Percentiles rank a stretch among this genome's conserved stretches.
These are phyloP conservation scores for Chironomus tepperi DNA, from an alignment of 1,140 invertebrate species.

Conservation along the genomic window DNA sequence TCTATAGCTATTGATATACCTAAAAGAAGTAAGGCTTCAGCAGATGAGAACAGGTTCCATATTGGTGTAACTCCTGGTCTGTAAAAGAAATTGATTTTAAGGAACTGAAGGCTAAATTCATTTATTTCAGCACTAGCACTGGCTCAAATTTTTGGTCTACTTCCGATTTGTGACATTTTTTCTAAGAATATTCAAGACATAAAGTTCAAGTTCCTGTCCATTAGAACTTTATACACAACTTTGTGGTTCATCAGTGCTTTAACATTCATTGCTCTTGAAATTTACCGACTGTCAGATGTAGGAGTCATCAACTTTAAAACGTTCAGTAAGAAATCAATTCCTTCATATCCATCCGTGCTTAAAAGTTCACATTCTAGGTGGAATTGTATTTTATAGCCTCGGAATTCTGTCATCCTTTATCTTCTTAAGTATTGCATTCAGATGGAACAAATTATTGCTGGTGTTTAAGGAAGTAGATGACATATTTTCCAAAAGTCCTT, in stretches of 20 bases:
- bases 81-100: background rate
- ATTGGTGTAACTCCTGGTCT: background rate
- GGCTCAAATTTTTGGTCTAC: conserved; percentile 33
- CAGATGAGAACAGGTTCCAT: background rate
- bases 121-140: conserved; percentile 28
- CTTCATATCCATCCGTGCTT: conserved; percentile 20
- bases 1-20: background rate
- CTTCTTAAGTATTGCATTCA: conserved; percentile 31
- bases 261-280: conserved; percentile 29
- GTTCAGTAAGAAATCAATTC: conserved; percentile 30
- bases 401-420: conserved; percentile 30
- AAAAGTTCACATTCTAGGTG: background rate
- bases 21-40: background rate
- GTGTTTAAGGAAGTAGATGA: conserved; percentile 34
- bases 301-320: conserved; percentile 34
- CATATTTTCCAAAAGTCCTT: conserved; percentile 32
- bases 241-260: conserved; percentile 30
- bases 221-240: conserved; percentile 30
- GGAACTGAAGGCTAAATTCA: no score
- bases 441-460: conserved; percentile 33
- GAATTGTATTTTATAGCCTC: conserved; percentile 29
- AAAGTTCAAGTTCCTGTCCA: conserved; percentile 30
- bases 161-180: conserved; percentile 32
- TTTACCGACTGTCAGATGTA: conserved; percentile 30
- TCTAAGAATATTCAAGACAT: conserved; percentile 30